Evolutionary conservation across 1,140 invertebrate species (phyloP), one percentile per base, ranked within the genome.

Genomic region (Helicoverpa zea): DNA sequence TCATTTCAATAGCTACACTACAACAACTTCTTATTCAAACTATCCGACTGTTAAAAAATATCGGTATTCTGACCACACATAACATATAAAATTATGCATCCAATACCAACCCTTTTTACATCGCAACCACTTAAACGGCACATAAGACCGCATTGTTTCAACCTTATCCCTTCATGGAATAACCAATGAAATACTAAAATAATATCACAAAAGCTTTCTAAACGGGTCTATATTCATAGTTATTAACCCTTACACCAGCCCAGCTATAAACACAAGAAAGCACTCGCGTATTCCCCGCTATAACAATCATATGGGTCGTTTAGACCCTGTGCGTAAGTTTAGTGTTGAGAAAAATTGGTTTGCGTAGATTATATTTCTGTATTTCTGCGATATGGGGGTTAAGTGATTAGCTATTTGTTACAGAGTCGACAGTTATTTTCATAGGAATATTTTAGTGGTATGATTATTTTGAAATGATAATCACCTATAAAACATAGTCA

Each of bases 191-290:
- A 59, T 23, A 61, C 11, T 18, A 68, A 52, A 72, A 54, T 72
- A 72, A 30, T 72, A 72, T 52, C 9, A 76, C 73, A 64, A 77
- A 51, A 54, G 75, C 75, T 77, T 77, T 66, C 75, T 23, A 77
- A 66, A 64, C 75, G 49, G n/a, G 2, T 72, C 68, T 43, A 52
- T 66, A 54, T 79, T 79, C 52, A 70, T 70, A 79, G 63, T 79
- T 79, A 79, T 79, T 51, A 77, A 64, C 61, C 56, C 59, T 72
- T 49, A 14, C 13, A 30, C 49, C 5, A 47, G 52, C 14, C 35
- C 54, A 23, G 73, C 81, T 47, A 73, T 80, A 83, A 82, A 87
- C 86, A 87, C 61, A 81, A 70, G 79, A 83, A 88, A 83, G 81
- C 84, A 86, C 87, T 85, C 81, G 58, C 43, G 23, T 16, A 35